Base-by-base conservation (phyloP, 1,140 invertebrate species). In the Aphaenogaster rudis region DNA sequence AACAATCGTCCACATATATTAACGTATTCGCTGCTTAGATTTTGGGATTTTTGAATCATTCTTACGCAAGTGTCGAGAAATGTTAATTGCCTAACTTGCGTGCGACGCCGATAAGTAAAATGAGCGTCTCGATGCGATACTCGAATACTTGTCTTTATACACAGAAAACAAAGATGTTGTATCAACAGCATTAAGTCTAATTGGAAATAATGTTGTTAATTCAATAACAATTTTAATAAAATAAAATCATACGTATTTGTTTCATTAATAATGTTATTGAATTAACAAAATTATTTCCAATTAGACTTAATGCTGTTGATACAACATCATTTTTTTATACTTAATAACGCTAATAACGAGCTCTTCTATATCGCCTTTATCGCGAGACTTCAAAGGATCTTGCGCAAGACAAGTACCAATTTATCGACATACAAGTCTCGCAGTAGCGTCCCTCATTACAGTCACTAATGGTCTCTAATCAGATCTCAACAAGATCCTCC, bases 391-490 rank as follows among this genome's bases (percentile, higher is more conserved):
- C 6, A 48, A 48, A 36, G 2, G n/a, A 39, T 15, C 4, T 82
- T 15, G 7, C 9, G 13, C 45, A 80, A 59, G 7, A 59, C 11
- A 61, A 80, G 11, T 66, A 15, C 59, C 69, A 77, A 90, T 88
- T 76, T 88, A 88, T 90, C 54, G 88, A 17, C 72, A 66, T 59
- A 64, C 76, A 86, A 90, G 72, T 74, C 78, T 72, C 88, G 15
- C n/a, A 39, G 76, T 57, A 88, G 50, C 67, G 69, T 33, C 45
- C 21, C 81, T 90, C 80, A 82, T 91, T 91, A 91, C 50, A 76
- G n/a, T 48, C 64, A 82, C 90, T 91, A 91, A 90, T 71, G 79
- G 87, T 77, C 69, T 64, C 42, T 48, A 77, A 85, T 88, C 88
- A 90, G 88, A 88, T 86, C 84, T 88, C 80, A 52, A 74, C 48